These are phyloP conservation scores for Hipparchia sbordonii DNA, from an alignment of 2,888 invertebrate species.

Conservation along the genomic window DNA sequence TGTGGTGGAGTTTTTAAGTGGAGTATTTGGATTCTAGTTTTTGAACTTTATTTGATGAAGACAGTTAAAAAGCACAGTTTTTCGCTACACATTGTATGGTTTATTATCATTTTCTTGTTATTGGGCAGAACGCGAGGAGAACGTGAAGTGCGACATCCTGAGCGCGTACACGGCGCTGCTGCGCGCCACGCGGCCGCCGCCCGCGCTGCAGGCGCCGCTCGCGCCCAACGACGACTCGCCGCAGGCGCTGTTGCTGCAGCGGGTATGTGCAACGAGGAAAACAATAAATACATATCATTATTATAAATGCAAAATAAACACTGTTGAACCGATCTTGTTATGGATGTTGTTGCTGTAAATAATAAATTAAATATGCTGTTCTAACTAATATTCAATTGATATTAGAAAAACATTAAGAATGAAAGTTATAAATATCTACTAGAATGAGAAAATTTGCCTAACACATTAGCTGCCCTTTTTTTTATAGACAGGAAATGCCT, in stretches of 20 bases:
- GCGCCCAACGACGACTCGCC: conserved; percentile 88
- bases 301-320: too few species aligned
- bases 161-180: conserved; percentile 97
- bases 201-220: conserved; percentile 85
- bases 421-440: too few species aligned
- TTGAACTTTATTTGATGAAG: neutral
- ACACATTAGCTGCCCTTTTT: too few species aligned
- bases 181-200: conserved; percentile 92
- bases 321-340: too few species aligned
- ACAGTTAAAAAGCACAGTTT: neutral
- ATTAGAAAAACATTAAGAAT: too few species aligned
- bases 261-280: conserved; percentile 56
- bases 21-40: too few species aligned
- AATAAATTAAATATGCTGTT: too few species aligned
- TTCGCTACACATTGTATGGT: neutral
- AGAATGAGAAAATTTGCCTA: too few species aligned
- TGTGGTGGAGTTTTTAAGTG: too few species aligned
- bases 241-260: conserved; percentile 82
- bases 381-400: too few species aligned
- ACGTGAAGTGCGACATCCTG: conserved; percentile 99
- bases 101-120: neutral
- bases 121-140: conserved; percentile 96
- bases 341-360: too few species aligned
- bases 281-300: neutral
- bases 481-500: too few species aligned